Percentiles rank a stretch among this genome's conserved stretches.
Evolutionary conservation across 2,113 vertebrate genomes (phyloP).

Genomic region (Triplophysa dalaica): DNA sequence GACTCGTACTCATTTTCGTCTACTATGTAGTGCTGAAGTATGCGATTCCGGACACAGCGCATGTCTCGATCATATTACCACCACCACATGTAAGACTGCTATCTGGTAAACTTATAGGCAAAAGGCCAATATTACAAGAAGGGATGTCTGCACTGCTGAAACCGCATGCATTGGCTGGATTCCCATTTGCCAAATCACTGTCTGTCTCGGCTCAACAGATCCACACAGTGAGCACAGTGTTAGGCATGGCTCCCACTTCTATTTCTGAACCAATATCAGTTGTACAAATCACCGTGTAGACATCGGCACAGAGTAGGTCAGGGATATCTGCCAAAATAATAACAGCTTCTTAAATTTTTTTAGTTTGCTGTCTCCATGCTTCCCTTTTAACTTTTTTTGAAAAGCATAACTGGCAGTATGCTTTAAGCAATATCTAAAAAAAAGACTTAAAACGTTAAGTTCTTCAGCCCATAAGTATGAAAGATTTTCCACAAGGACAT

Average conservation of each 20-base stretch:
- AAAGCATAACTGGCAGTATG: background rate
- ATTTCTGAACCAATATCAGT: conserved; percentile 47
- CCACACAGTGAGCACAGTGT: background rate
- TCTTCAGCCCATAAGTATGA: background rate
- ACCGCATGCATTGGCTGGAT: background rate
- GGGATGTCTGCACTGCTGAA: background rate
- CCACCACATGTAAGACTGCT: no score
- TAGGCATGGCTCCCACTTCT: conserved; percentile 36
- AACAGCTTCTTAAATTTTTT: conserved; percentile 12
- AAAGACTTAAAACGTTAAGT: no score
- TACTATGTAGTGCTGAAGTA: no score
- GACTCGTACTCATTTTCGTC: no score
- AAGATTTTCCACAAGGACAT: background rate
- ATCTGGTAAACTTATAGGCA: no score
- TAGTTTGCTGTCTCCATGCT: conserved; percentile 5
- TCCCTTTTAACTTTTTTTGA: background rate
- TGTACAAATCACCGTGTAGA: conserved; percentile 20
- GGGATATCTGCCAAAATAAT: conserved; percentile 58
- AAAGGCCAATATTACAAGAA: no score
- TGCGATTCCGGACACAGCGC: no score
- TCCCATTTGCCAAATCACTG: conserved; percentile 17
- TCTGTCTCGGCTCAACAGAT: conserved; percentile 21
- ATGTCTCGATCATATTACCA: no score
- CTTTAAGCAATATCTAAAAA: no score
- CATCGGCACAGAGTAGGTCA: conserved; percentile 48